Evolutionary conservation across 2,113 vertebrate species (phyloP), one percentile per base, ranked within the genome.

Genomic region (Anarhynchus alexandrinus): DNA sequence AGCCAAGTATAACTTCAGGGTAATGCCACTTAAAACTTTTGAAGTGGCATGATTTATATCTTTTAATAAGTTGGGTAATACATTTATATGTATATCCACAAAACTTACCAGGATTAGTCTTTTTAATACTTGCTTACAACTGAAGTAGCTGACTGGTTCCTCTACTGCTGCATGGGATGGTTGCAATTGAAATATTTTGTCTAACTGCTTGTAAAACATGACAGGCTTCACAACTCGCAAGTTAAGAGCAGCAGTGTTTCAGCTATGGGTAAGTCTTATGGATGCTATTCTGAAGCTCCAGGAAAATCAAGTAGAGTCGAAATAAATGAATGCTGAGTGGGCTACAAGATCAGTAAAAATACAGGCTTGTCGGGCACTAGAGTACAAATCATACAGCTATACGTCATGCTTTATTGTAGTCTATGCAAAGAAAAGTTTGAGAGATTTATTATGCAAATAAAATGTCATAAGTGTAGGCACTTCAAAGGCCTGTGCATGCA

Each of bases 361-460:
- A 8, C 8, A 58, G 49, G 51, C 27, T 25, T 55, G 12, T 38
- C 3, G 9, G 23, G 6, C 58, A n/a, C 32, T 58, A 4, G 11
- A 57, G 21, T 42, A 26, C 32, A 49, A 61, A 78, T 45, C 23
- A 13, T 1, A 1, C 23, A 54, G 36, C 27, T 1, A 2, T 36
- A n/a, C 3, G 0, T 45, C 5, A 5, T 36, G 32, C 59, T 83
- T 84, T 76, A 40, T 74, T 90, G 59, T 32, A 40, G 51, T 62
- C 55, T 51, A 4, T 29, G 64, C 47, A 82, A 78, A 66, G 34
- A 54, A 58, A 92, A 82, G 38, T 84, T 40, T 51, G 84, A 55
- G 45, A 94, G 62, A 80, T 66, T 88, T 87, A 51, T 90, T 91
- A 82, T 91, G 93, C 76, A 95, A 94, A 95, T 92, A 79, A 90